phyloP scores from a whole-genome alignment of 2,113 vertebrate species.

The Chaenocephalus aceratus region DNA sequence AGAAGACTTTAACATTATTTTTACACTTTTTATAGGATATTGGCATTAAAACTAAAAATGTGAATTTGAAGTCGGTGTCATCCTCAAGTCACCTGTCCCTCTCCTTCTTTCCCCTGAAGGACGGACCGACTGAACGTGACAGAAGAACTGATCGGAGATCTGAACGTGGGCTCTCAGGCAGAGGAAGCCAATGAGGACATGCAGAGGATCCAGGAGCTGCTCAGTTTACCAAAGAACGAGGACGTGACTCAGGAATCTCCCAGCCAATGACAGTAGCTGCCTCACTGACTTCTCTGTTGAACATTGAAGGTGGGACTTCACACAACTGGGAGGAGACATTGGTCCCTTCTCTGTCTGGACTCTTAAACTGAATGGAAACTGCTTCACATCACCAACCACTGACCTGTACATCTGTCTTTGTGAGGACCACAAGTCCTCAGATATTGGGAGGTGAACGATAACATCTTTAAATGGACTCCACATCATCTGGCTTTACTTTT shows the following conservation, averaged over 20 bases:
- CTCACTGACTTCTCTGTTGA: neutral
- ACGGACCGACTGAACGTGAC: constrained; percentile 81
- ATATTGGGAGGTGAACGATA: no score
- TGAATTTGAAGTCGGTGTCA: no score
- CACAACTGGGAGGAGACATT: neutral
- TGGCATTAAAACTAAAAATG: neutral
- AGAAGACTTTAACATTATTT: neutral
- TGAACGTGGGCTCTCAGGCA: constrained; percentile 41
- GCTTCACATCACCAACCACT: neutral
- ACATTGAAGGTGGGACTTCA: constrained; percentile 19
- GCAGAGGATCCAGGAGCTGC: constrained; percentile 79
- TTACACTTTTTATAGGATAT: neutral
- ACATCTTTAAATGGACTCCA: neutral
- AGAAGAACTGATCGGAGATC: constrained; percentile 77
- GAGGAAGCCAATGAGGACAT: constrained; percentile 63
- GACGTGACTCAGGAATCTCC: constrained; percentile 33
- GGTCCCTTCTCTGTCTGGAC: neutral
- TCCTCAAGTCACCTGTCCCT: neutral
- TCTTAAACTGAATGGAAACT: neutral
- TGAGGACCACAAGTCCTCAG: neutral
- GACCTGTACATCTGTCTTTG: neutral
- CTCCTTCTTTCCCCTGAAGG: constrained; percentile 58
- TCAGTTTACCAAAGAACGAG: constrained; percentile 72
- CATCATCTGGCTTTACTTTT: neutral
- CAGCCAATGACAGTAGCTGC: constrained; percentile 32